phyloP scores from a whole-genome alignment of 2,888 invertebrate species.

The Meiosimyza platycephala region DNA sequence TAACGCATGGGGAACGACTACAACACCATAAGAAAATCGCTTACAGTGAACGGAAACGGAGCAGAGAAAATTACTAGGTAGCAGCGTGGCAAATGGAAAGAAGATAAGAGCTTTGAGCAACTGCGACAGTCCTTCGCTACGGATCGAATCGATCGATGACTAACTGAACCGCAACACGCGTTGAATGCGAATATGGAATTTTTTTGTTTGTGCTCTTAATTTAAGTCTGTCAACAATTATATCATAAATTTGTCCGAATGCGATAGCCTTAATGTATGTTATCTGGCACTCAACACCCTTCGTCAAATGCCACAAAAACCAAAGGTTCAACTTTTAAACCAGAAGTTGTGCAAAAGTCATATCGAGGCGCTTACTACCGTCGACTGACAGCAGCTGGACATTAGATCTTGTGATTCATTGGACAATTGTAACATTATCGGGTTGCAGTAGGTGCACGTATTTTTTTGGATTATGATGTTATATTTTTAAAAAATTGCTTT shows the following conservation, averaged over 20 bases:
- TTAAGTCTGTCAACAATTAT: slow-evolving; percentile 57
- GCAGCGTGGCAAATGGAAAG: slow-evolving; percentile 13
- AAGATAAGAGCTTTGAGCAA: slow-evolving; percentile 16
- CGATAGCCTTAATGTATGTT: slow-evolving; percentile 49
- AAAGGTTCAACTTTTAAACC: not conserved
- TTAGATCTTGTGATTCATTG: slow-evolving; percentile 20
- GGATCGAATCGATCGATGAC: slow-evolving; percentile 20
- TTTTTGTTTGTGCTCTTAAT: slow-evolving; percentile 3
- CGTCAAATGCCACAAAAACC: slow-evolving; percentile 18
- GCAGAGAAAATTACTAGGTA: slow-evolving; percentile 25
- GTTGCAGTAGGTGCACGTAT: not conserved
- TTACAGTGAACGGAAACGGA: slow-evolving; percentile 2
- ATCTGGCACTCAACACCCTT: slow-evolving; percentile 43
- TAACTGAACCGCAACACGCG: not conserved
- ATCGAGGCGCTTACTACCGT: slow-evolving; percentile 1
- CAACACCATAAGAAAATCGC: not conserved
- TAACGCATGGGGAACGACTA: too few relatives aligned
- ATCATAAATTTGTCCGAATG: slow-evolving; percentile 63
- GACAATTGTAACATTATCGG: slow-evolving; percentile 8
- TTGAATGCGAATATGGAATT: slow-evolving; percentile 5
- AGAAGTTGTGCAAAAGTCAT: not conserved
- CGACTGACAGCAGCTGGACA: slow-evolving; percentile 4
- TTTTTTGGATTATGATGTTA: too few relatives aligned
- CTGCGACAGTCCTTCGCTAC: not conserved
- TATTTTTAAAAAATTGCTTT: not conserved